Base-by-base conservation (phyloP, 2,888 invertebrate species). In the Alsophila aescularia region DNA sequence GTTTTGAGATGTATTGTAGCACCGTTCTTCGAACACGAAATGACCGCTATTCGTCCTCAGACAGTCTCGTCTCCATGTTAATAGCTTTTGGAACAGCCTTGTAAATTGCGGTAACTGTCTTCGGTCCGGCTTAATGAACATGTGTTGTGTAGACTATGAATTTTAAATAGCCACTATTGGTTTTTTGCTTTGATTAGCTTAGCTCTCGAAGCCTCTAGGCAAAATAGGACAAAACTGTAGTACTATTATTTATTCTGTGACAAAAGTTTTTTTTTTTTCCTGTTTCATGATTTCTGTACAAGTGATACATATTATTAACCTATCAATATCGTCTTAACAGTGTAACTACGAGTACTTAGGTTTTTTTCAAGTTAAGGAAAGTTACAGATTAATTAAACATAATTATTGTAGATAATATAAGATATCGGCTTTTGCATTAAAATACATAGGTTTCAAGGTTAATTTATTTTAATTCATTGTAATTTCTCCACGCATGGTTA, bases 41-140 rank as follows among this genome's bases (percentile, higher is more conserved):
- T 63, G 75, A 73, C 75, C 77, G 72, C 76, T 77, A 69, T 66
- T 61, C 44, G 75, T 60, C 77, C 77, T 75, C 67, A 72, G 61
- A 36, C 49, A 67, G 18, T 27, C 9, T 32, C 42, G 42, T 45
- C 8, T 16, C 41, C 36, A 45, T 41, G 49, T 13, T 53, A 37
- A 49, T 43, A 35, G 29, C 36, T 50, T 53, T 65, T 65, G 58
- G 60, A 62, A 62, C 61, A 60, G 66, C 67, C 66, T 59, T 63
- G 66, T 67, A 51, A 62, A 65, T 66, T 62, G 55, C 21, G 45
- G 13, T 55, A 40, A 52, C 62, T 62, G 64, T 55, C 60, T 52
- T 56, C 63, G 49, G 54, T 52, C 54, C 63, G 49, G 56, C 34
- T 49, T 50, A 55, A 58, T 49, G 41, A 13, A 50, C 53, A 36